A percentile compares a stretch with the other conserved stretches of the same genome.
Conservation (phyloP, 2,113 vertebrate species). For the Mirza zaza region DNA sequence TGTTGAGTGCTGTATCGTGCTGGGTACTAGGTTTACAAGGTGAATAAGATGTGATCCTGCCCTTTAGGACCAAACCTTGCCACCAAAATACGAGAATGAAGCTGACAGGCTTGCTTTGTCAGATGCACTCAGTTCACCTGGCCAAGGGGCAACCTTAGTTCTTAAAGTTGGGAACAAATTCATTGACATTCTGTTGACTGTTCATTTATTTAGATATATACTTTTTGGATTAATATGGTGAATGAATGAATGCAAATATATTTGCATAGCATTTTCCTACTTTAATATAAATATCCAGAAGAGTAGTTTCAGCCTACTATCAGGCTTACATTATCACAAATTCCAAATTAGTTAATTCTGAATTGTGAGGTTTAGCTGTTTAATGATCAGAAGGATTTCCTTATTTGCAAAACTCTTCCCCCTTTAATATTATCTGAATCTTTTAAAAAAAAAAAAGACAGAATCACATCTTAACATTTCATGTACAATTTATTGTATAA, state of each 20-base stretch:
- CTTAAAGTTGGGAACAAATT: neutral
- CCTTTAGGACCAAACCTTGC: neutral
- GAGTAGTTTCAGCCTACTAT: neutral
- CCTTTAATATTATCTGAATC: neutral
- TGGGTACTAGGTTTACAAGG: neutral
- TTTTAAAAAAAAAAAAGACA: neutral
- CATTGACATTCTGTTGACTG: neutral
- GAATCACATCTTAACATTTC: neutral
- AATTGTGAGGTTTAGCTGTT: slow-evolving; percentile 21
- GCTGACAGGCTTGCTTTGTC: neutral
- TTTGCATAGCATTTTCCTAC: neutral
- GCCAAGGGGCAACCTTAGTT: neutral
- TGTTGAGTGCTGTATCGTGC: neutral
- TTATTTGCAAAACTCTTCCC: slow-evolving; percentile 12
- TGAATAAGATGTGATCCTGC: neutral
- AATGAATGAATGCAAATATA: neutral
- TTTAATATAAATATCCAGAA: neutral
- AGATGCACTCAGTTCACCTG: neutral
- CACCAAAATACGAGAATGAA: neutral
- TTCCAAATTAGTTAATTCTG: neutral
- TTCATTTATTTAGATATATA: neutral
- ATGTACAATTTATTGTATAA: neutral
- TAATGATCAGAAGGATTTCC: neutral
- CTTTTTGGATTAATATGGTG: neutral
- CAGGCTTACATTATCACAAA: neutral